phyloP scores from a whole-genome alignment of 2,797 vertebrate genomes.

The Aeoliscus strigatus region DNA sequence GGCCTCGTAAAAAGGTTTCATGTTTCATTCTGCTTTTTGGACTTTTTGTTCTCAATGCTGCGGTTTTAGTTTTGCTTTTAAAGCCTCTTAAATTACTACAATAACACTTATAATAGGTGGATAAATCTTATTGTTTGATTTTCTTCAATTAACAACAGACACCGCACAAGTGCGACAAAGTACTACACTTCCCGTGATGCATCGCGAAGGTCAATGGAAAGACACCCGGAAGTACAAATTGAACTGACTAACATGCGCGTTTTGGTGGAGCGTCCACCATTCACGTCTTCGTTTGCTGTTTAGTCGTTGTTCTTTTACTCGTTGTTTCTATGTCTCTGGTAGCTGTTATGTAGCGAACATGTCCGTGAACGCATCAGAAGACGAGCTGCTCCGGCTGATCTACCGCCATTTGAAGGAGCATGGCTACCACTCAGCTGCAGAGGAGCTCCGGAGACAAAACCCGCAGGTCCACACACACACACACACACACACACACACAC shows the following conservation, averaged over 20 bases:
- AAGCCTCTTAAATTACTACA: no score
- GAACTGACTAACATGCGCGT: slow-evolving; percentile 34
- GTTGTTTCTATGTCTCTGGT: neutral
- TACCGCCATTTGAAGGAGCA: slow-evolving; percentile 70
- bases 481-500: slow-evolving; percentile 1
- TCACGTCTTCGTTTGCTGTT: neutral
- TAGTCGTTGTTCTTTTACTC: neutral
- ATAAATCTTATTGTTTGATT: no score
- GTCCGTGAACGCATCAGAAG: slow-evolving; percentile 50
- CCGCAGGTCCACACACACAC: slow-evolving; percentile 60
- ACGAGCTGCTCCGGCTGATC: slow-evolving; percentile 63
- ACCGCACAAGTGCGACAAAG: slow-evolving; percentile 34
- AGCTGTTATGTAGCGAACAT: slow-evolving; percentile 35
- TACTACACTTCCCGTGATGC: slow-evolving; percentile 69
- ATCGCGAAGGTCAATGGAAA: slow-evolving; percentile 8
- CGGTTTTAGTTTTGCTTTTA: no score
- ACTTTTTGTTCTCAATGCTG: no score
- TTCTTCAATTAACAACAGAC: no score
- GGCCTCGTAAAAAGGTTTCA: no score
- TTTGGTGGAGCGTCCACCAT: neutral
- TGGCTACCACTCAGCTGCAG: slow-evolving; percentile 71
- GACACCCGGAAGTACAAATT: slow-evolving; percentile 51
- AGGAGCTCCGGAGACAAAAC: slow-evolving; percentile 64
- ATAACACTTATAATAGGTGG: no score
- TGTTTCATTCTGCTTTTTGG: no score